A percentile compares a stretch with the other conserved stretches of the same genome.
Evolutionary conservation across 2,797 vertebrate genomes (phyloP).

Genomic region (Mus minutoides): DNA sequence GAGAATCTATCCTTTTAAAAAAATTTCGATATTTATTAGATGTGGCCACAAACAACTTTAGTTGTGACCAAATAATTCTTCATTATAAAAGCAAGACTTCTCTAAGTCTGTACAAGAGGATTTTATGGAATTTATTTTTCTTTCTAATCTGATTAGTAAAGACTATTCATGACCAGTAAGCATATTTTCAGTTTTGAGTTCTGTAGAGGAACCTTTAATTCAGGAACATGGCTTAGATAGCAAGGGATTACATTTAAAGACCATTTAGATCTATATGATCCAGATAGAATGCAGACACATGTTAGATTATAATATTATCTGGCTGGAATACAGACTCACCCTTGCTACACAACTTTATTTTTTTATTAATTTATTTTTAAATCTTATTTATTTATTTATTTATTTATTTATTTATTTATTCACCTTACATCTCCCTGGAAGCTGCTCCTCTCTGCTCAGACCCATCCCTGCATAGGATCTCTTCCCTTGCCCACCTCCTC

Average conservation of each 20-base stretch:
- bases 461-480: accelerated
- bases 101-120: neutral
- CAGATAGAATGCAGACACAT: neutral
- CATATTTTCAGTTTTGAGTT: neutral
- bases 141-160: neutral
- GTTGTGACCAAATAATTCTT: neutral
- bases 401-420: neutral
- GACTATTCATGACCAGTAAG: neutral
- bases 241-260: neutral
- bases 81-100: neutral
- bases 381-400: no score
- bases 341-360: neutral
- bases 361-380: no score
- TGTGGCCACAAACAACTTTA: neutral
- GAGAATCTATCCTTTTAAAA: neutral
- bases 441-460: neutral
- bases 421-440: neutral
- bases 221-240: neutral
- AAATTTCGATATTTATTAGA: neutral
- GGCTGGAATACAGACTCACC: neutral
- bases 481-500: neutral
- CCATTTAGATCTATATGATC: neutral
- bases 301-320: neutral
- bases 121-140: neutral
- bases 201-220: neutral